These are phyloP conservation scores for Drosophila sproati DNA, from an alignment of 1,140 invertebrate species.

Conservation along the genomic window DNA sequence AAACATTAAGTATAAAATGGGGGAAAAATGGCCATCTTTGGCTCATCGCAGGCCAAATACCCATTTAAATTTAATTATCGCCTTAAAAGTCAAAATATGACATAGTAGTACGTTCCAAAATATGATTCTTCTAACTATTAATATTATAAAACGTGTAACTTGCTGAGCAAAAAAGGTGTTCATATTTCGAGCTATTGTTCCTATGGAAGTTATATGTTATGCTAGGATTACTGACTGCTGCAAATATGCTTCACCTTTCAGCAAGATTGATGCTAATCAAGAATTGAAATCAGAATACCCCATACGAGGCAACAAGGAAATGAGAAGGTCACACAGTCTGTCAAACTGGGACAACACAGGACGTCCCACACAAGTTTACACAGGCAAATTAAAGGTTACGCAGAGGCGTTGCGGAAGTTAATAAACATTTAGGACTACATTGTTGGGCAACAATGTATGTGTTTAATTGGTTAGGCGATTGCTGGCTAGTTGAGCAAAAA, in stretches of 20 bases:
- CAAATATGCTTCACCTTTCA: too few relatives aligned
- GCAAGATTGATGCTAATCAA: too few relatives aligned
- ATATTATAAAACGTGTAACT: too few relatives aligned
- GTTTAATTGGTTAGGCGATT: neutral
- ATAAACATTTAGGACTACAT: conserved; percentile 2
- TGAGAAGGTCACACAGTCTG: neutral
- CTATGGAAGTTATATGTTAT: too few relatives aligned
- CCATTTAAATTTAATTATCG: too few relatives aligned
- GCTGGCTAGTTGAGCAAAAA: neutral
- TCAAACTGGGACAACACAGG: neutral
- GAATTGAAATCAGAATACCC: neutral
- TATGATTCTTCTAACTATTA: too few relatives aligned
- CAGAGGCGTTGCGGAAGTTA: conserved; percentile 12
- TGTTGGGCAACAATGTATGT: neutral
- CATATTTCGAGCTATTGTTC: too few relatives aligned
- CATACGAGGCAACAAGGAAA: neutral
- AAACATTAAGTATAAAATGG: neutral
- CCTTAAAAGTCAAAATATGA: too few relatives aligned
- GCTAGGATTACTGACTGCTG: too few relatives aligned
- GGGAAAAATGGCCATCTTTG: neutral
- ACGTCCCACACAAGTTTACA: conserved; percentile 21
- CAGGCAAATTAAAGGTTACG: conserved; percentile 1
- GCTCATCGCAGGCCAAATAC: neutral
- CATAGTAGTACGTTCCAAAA: too few relatives aligned
- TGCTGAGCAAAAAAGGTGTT: too few relatives aligned